phyloP scores from a whole-genome alignment of 2,888 invertebrate species.

The Diarsia brunnea region DNA sequence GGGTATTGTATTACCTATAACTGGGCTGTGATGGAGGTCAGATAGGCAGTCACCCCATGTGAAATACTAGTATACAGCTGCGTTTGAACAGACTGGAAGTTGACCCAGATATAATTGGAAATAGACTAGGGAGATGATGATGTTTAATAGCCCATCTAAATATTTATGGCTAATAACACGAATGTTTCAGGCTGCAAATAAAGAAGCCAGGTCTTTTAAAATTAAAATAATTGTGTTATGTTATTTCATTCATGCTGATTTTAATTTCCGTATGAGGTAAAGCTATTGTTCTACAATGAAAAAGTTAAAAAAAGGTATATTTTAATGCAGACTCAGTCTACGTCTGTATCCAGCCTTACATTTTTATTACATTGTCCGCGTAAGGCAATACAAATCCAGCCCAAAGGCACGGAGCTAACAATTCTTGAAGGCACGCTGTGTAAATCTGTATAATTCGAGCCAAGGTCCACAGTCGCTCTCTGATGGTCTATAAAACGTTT shows the following conservation, averaged over 20 bases:
- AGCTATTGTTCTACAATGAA: neutral
- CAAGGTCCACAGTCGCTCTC: conserved; percentile 52
- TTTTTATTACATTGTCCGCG: conserved; percentile 56
- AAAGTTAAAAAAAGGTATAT: neutral
- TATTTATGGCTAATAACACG: no score
- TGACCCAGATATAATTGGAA: no score
- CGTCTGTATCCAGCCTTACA: conserved; percentile 36
- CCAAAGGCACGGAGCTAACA: conserved; percentile 64
- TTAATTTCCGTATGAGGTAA: neutral
- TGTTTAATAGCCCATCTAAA: no score
- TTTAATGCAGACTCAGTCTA: neutral
- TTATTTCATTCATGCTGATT: neutral
- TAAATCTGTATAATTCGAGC: conserved; percentile 64
- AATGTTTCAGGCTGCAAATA: no score
- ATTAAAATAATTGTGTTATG: no score
- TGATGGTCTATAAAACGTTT: conserved; percentile 64
- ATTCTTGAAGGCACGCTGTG: conserved; percentile 62
- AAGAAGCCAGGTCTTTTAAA: no score
- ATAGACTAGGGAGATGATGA: no score
- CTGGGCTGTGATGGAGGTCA: no score
- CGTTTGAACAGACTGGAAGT: no score
- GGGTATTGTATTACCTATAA: no score
- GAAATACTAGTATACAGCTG: no score
- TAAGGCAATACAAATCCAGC: conserved; percentile 55
- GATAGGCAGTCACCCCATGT: no score